These are phyloP conservation scores for Brachyopa scutellaris DNA, from an alignment of 2,888 invertebrate genomes.

Conservation along the genomic window DNA sequence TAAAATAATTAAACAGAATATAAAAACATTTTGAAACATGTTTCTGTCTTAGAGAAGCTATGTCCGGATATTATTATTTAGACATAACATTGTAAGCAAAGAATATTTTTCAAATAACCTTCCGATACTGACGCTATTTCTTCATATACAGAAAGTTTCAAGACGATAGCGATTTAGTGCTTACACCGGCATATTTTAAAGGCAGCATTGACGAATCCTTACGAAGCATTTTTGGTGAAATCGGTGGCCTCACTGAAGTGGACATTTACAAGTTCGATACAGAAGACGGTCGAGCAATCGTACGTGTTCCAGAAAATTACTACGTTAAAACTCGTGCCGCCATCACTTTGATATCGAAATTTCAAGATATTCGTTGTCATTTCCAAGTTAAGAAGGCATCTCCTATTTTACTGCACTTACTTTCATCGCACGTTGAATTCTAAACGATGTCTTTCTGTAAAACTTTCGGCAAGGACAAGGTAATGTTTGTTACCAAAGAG, in stretches of 20 bases:
- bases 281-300: conserved; percentile 82
- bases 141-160: conserved; percentile 81
- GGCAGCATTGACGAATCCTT: conserved; percentile 84
- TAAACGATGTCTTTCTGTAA: conserved; percentile 82
- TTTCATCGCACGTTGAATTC: conserved; percentile 51
- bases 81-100: conserved; percentile 83
- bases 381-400: conserved; percentile 84
- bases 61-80: conserved; percentile 83
- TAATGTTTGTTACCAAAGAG: conserved; percentile 91
- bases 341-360: conserved; percentile 83
- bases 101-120: conserved; percentile 9
- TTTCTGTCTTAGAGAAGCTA: conserved; percentile 74
- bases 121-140: background rate
- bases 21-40: background rate
- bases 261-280: conserved; percentile 84
- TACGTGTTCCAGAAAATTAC: conserved; percentile 83
- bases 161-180: conserved; percentile 78
- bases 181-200: conserved; percentile 83
- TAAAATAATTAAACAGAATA: conserved; percentile 5
- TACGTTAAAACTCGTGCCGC: conserved; percentile 84
- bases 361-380: conserved; percentile 82
- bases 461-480: conserved; percentile 88
- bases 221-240: conserved; percentile 84
- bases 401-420: conserved; percentile 34
- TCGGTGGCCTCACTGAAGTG: conserved; percentile 83